Conservation (phyloP, 2,888 invertebrate genomes). For the Xylota segnis region DNA sequence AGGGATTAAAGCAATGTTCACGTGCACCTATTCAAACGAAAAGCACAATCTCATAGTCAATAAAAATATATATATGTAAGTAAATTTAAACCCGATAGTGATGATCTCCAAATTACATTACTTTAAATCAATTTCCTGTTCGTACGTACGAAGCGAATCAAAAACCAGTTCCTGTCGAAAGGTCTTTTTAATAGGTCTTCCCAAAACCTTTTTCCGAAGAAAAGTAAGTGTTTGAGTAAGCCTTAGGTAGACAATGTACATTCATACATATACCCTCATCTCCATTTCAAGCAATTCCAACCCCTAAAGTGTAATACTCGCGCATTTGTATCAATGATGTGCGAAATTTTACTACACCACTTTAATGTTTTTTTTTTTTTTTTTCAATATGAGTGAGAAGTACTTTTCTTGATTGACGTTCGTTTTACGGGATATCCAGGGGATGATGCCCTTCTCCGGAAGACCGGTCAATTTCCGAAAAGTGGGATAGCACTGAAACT, state of each 20-base stretch:
- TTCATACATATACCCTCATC: no score
- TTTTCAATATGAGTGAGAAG: conserved; percentile 23
- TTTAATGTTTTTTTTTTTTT: no score
- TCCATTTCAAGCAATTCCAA: no score
- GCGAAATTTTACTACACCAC: conserved; percentile 33
- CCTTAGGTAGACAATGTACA: no score
- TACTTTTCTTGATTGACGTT: conserved; percentile 66
- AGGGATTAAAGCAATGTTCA: no score
- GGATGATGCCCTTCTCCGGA: conserved; percentile 24
- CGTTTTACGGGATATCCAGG: conserved; percentile 30
- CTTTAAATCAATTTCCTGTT: conserved; percentile 52
- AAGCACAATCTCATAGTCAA: no score
- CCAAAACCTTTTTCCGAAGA: conserved; percentile 21
- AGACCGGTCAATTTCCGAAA: conserved; percentile 69
- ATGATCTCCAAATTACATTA: no score
- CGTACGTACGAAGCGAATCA: conserved; percentile 61
- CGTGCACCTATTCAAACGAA: no score
- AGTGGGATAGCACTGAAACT: conserved; percentile 13
- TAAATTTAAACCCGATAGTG: no score
- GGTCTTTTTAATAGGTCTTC: conserved; percentile 6
- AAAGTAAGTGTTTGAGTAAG: no score
- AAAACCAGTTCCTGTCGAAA: conserved; percentile 60
- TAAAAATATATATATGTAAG: no score
- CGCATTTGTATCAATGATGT: conserved; percentile 2
- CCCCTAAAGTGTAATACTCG: neutral